Base-by-base conservation (phyloP, 2,113 vertebrate species). In the Ovis canadensis region DNA sequence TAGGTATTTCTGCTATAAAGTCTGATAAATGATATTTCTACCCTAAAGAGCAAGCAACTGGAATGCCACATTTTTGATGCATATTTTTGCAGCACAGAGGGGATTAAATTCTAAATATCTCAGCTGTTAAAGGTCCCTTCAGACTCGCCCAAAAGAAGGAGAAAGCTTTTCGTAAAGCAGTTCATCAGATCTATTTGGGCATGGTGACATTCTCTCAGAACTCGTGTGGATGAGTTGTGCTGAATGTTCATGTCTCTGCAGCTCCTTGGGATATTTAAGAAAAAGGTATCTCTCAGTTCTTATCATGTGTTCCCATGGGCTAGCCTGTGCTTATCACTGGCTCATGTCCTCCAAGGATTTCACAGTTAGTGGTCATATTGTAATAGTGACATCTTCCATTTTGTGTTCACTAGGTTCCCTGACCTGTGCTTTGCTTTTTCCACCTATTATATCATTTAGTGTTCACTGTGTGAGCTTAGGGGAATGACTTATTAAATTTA, bases 21-120 rank as follows among this genome's bases (percentile, higher is more conserved):
- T 97, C 43, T 97, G 25, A 54, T 93, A 95, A 97, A 80, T 93
- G 85, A 85, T 83, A 96, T 94, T 92, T 54, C 36, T 83, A 57
- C 60, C 87, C 45, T 77, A 92, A 97, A 96, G 60, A 97, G 36
- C 6, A 21, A 77, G 50, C 57, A 81, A 71, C 62, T 94, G 67
- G 89, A 94, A 94, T 97, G 94, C 80, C 91, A 97, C 36, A 71
- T 98, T 96, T 97, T 67, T 96, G 57, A 92, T 91, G 67, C 36
- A 78, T 54, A 59, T 95, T 97, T 77, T 93, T 97, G 93, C 64
- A 92, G 48, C 45, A 55, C 82, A 98, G 88, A 90, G 92, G 81
- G 96, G 96, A 97, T 97, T 98, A 95, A 96, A 92, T 96, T 98
- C 94, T 97, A 96, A 98, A 98, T 5, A 82, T 98, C 97, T 98